Conservation (phyloP, 2,113 vertebrate genomes). For the Periophthalmus modestus region DNA sequence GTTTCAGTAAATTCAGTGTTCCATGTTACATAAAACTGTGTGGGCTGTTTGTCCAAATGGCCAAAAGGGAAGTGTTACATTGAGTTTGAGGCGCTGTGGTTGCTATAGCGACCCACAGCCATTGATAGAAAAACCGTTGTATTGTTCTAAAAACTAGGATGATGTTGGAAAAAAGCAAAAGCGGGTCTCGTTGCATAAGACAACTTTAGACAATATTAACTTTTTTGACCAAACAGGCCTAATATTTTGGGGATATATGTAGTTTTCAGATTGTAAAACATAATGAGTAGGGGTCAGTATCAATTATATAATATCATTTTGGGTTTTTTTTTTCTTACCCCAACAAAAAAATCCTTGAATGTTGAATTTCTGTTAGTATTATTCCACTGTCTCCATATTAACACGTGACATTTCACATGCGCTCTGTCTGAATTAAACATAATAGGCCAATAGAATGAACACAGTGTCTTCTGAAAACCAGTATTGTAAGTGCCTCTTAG, state of each 20-base stretch:
- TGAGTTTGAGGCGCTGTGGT: slow-evolving; percentile 28
- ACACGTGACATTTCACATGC: not conserved
- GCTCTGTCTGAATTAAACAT: not conserved
- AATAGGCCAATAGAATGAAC: not conserved
- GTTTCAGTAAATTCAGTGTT: not conserved
- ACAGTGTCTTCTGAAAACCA: not conserved
- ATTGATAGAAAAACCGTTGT: slow-evolving; percentile 31
- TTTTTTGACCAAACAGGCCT: not conserved
- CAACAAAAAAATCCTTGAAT: not conserved
- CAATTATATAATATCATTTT: too few relatives aligned
- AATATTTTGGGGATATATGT: too few relatives aligned
- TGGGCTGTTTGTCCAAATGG: slow-evolving; percentile 1
- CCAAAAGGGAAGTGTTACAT: slow-evolving; percentile 9
- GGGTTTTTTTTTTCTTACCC: too few relatives aligned
- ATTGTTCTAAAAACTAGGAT: not conserved
- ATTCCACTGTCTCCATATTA: not conserved
- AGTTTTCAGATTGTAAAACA: too few relatives aligned
- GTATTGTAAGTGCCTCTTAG: not conserved
- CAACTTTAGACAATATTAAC: not conserved
- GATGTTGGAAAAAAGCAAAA: not conserved
- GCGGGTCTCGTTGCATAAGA: too few relatives aligned
- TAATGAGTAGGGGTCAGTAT: too few relatives aligned
- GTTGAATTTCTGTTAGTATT: not conserved
- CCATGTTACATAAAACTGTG: slow-evolving; percentile 7
- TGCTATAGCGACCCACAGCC: slow-evolving; percentile 36